Conservation (phyloP, 2,113 vertebrate species). For the Mus pahari region DNA sequence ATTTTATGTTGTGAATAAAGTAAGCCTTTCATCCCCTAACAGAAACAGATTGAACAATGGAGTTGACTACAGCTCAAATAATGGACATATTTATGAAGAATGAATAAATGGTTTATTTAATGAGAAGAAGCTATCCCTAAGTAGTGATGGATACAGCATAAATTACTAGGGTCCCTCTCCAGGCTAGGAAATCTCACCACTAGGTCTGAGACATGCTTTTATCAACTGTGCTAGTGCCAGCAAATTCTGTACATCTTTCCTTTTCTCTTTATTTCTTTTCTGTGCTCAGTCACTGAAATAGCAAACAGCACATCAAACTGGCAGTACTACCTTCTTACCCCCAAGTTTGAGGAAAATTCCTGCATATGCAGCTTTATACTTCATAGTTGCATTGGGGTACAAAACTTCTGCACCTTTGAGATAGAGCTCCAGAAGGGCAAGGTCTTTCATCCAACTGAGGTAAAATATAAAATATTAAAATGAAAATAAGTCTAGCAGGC, state of each 20-base stretch:
- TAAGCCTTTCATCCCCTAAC: background rate
- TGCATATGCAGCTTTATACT: background rate
- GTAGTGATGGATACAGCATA: background rate
- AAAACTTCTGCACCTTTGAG: background rate
- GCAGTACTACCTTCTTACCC: background rate
- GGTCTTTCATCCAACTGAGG: background rate
- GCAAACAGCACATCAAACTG: background rate
- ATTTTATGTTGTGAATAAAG: background rate
- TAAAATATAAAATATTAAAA: background rate
- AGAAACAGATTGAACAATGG: background rate
- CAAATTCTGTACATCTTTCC: accelerated
- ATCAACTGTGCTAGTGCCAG: background rate
- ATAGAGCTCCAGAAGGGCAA: background rate
- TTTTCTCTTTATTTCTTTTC: background rate
- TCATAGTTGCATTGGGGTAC: background rate
- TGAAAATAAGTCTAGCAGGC: background rate
- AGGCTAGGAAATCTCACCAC: background rate
- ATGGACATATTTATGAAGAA: background rate
- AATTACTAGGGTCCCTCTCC: background rate
- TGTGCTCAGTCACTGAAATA: background rate
- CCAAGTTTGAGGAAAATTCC: background rate
- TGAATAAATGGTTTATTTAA: background rate
- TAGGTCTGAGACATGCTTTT: background rate
- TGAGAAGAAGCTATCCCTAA: too few relatives aligned
- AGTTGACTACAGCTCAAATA: background rate